Base-by-base conservation (phyloP, 1,140 invertebrate species). In the Formica exsecta region DNA sequence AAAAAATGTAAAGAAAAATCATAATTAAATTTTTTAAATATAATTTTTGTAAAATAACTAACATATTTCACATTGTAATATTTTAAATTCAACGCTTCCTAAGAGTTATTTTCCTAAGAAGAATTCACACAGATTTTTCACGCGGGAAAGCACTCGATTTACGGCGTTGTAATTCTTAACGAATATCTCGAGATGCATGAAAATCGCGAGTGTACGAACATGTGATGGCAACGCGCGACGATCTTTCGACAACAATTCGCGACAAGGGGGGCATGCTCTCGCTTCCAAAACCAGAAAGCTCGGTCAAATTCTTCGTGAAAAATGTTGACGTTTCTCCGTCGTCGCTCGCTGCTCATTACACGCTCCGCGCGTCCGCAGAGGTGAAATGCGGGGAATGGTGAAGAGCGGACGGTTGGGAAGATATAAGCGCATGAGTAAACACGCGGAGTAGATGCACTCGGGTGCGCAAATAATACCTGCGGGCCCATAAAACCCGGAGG, bases 361-460 rank as follows among this genome's bases (percentile, higher is more conserved):
- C 25, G 22, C n/a, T 61, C 36, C 36, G 32, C 51, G 32, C 32
- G 64, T 57, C 13, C 48, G 11, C 36, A 38, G 9, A 7, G 44
- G 38, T 74, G 70, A 65, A 80, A 68, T 68, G 68, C 38, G 11
- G 13, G 3, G 59, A 59, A 25, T 4, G 48, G 8, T n/a, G 54
- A 83, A 3, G 22, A 59, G 13, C 3, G 16, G 66, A 7, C 79
- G 36, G 48, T 25, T 54, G 65, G 8, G 38, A 3, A 25, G 13
- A 36, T 61, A 81, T 73, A 81, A 81, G 79, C 79, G 25, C 68
- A 48, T 36, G 38, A 61, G 68, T 83, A 83, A 83, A 83, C 79
- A 74, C 68, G 68, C 29, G 68, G 68, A 62, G 79, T 68, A 71
- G 68, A 25, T 38, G 77, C 77, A 41, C 25, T 57, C 36, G 54